Conservation (phyloP, 1,140 invertebrate genomes). For the Acromyrmex charruanus region DNA sequence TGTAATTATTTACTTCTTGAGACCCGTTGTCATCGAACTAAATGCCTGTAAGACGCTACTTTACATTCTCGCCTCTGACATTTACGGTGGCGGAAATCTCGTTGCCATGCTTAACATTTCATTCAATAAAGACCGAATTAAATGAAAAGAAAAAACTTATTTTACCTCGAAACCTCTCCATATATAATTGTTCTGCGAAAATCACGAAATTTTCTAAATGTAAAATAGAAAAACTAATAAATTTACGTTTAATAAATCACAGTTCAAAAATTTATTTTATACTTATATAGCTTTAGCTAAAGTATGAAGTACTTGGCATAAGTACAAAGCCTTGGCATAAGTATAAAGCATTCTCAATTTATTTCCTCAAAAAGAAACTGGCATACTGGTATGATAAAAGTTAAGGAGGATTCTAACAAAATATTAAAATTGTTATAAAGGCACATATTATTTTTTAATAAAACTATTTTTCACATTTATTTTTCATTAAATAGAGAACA, state of each 20-base stretch:
- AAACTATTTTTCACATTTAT: no score
- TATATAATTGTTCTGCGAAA: not conserved
- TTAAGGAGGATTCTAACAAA: no score
- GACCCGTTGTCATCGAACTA: constrained; percentile 20
- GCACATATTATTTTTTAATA: no score
- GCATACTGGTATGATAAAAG: no score
- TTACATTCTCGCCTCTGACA: constrained; percentile 11
- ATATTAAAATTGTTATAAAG: no score
- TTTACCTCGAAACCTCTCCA: not conserved
- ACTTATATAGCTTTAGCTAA: not conserved
- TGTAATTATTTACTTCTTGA: constrained; percentile 30
- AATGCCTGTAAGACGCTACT: constrained; percentile 29
- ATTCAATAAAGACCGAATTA: constrained; percentile 17
- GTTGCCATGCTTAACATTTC: constrained; percentile 28
- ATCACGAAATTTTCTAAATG: constrained; percentile 5
- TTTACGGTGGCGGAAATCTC: constrained; percentile 23
- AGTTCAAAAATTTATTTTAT: constrained; percentile 6
- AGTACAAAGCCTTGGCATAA: no score
- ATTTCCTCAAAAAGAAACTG: no score
- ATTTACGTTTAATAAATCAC: not conserved
- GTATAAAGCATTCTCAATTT: no score
- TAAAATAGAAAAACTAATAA: not conserved
- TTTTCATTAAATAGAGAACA: no score
- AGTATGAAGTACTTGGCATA: no score
- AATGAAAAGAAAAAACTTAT: not conserved